A percentile compares a stretch with the other conserved stretches of the same genome.
phyloP scores from a whole-genome alignment of 2,113 vertebrate genomes.

The Panthera uncia region DNA sequence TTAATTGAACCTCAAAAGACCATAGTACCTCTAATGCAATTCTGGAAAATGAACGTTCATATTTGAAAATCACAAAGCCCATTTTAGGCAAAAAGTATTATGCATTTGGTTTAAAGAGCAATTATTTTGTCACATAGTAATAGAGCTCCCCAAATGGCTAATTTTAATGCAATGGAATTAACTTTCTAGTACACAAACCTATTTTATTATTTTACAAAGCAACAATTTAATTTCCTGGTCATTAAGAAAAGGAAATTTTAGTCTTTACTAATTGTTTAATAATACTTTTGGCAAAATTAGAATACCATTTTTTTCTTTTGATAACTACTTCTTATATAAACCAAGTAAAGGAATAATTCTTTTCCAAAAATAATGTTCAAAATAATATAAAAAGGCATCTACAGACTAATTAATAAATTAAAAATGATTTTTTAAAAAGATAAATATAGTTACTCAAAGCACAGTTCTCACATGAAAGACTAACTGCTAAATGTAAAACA shows the following conservation, averaged over 20 bases:
- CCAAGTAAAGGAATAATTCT: constrained; percentile 28
- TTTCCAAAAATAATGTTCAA: not conserved
- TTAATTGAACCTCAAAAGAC: not conserved
- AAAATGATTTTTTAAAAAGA: not conserved
- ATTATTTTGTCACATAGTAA: constrained; percentile 62
- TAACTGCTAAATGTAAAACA: not conserved
- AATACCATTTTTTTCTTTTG: constrained; percentile 30
- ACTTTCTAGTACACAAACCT: constrained; percentile 51
- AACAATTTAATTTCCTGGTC: not conserved
- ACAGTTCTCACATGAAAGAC: not conserved
- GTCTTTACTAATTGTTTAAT: constrained; percentile 41
- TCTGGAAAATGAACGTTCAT: not conserved
- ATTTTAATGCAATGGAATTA: constrained; percentile 50
- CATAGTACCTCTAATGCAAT: not conserved
- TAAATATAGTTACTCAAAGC: not conserved
- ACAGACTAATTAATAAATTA: constrained; percentile 15
- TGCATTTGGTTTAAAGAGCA: constrained; percentile 13
- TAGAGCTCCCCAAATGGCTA: not conserved
- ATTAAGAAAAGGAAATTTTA: constrained; percentile 46
- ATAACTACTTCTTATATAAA: not conserved
- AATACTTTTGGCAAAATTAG: constrained; percentile 38
- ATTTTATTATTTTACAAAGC: constrained; percentile 52
- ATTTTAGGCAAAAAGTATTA: constrained; percentile 17
- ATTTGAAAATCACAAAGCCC: constrained; percentile 31
- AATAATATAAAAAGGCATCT: not conserved